Evolutionary conservation across 2,888 invertebrate genomes (phyloP).

Genomic region (Cinara cedri): DNA sequence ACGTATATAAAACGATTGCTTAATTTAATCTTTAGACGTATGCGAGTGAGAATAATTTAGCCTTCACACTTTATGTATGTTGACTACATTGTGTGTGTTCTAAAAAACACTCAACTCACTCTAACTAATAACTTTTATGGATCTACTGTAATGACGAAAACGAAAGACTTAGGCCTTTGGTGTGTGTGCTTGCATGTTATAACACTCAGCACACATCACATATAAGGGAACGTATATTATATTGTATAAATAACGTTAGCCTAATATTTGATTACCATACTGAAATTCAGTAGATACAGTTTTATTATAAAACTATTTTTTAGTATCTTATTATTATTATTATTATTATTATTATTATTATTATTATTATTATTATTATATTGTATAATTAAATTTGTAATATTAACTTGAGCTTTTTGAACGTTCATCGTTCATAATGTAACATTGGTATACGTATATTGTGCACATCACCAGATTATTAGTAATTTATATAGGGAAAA

Average conservation of each 20-base stretch:
- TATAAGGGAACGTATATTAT: slow-evolving; percentile 30
- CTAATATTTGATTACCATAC: slow-evolving; percentile 55
- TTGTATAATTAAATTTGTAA: slow-evolving; percentile 32
- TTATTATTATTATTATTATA: slow-evolving; percentile 9
- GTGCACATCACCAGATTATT: slow-evolving; percentile 57
- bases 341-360: slow-evolving; percentile 37
- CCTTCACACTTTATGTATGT: slow-evolving; percentile 16
- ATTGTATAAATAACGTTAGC: slow-evolving; percentile 34
- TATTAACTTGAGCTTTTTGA: slow-evolving; percentile 56
- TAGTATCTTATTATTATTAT: slow-evolving; percentile 53
- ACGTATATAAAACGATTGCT: slow-evolving; percentile 37
- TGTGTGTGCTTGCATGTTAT: slow-evolving; percentile 3
- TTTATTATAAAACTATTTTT: slow-evolving; percentile 54
- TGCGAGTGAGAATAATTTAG: slow-evolving; percentile 25
- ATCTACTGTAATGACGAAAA: slow-evolving; percentile 54
- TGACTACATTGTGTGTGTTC: slow-evolving; percentile 10
- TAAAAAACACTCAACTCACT: slow-evolving; percentile 29
- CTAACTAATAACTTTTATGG: slow-evolving; percentile 50
- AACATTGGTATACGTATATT: slow-evolving; percentile 57
- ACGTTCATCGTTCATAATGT: slow-evolving; percentile 53
- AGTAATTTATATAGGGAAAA: slow-evolving; percentile 53
- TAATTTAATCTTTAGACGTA: slow-evolving; percentile 47
- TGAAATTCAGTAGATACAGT: slow-evolving; percentile 45
- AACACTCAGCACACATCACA: slow-evolving; percentile 13
- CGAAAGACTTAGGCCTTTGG: slow-evolving; percentile 50